phyloP scores from a whole-genome alignment of 2,797 vertebrate species.

The Neomorphus geoffroyi region DNA sequence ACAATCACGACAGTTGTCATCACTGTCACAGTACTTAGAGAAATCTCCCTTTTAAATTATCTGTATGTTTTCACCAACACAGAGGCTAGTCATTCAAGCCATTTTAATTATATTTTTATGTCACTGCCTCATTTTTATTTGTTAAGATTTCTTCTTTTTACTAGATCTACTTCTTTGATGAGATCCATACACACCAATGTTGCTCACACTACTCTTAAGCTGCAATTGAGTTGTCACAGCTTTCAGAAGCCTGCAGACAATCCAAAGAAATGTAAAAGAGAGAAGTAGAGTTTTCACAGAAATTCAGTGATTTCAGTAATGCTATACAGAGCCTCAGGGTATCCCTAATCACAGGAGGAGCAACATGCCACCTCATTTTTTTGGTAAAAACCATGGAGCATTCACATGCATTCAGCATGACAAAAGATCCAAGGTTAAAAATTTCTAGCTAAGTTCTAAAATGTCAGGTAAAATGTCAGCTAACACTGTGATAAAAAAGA shows the following conservation, averaged over 20 bases:
- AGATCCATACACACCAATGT: rapidly evolving
- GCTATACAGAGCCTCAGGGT: background rate
- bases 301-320: background rate
- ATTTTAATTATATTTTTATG: background rate
- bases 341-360: background rate
- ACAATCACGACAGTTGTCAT: background rate
- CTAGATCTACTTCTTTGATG: background rate
- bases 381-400: background rate
- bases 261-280: background rate
- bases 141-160: background rate
- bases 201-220: background rate
- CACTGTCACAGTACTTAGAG: background rate
- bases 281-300: background rate
- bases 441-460: background rate
- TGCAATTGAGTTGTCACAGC: background rate
- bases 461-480: constrained; percentile 22
- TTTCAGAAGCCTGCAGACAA: background rate
- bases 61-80: background rate
- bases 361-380: background rate
- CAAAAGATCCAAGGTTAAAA: background rate
- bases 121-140: rapidly evolving
- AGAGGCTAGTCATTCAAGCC: background rate
- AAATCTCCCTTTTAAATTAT: background rate
- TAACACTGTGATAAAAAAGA: background rate
- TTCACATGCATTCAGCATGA: background rate